These are phyloP conservation scores for Drosophila subquinaria DNA, from an alignment of 2,888 invertebrate genomes.

Conservation along the genomic window DNA sequence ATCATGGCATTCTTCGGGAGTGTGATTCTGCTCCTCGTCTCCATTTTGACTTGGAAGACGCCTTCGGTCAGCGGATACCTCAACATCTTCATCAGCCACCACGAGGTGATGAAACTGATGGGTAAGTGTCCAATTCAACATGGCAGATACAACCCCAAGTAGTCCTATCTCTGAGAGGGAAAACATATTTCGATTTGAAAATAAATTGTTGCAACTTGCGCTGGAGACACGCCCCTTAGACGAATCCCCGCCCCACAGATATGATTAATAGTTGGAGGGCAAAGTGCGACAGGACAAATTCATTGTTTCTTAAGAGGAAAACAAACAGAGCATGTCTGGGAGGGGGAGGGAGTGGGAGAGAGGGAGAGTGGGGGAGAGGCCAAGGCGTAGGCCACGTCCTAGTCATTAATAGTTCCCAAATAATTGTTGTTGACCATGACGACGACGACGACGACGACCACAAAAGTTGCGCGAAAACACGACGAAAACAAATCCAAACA, in stretches of 20 bases:
- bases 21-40: constrained; percentile 64
- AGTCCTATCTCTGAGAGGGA: neutral
- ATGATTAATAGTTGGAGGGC: constrained; percentile 73
- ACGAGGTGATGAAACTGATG: constrained; percentile 92
- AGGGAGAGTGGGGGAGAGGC: neutral
- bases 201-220: constrained; percentile 35
- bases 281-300: constrained; percentile 71
- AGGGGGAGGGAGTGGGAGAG: neutral
- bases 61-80: constrained; percentile 89
- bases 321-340: constrained; percentile 56
- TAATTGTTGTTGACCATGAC: constrained; percentile 77
- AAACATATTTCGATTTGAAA: constrained; percentile 41
- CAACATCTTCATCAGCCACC: constrained; percentile 92
- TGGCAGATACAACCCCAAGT: neutral
- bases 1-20: constrained; percentile 34
- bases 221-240: constrained; percentile 31
- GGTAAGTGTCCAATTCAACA: constrained; percentile 87
- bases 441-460: constrained; percentile 31
- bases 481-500: constrained; percentile 74
- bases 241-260: constrained; percentile 29
- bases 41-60: constrained; percentile 79
- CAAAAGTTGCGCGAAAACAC: constrained; percentile 64
- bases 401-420: constrained; percentile 77
- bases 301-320: constrained; percentile 70
- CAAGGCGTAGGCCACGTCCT: constrained; percentile 46